A percentile compares a stretch with the other conserved stretches of the same genome.
These are phyloP conservation scores for Pluvianellus socialis DNA, from an alignment of 2,113 vertebrate species.

Conservation along the genomic window DNA sequence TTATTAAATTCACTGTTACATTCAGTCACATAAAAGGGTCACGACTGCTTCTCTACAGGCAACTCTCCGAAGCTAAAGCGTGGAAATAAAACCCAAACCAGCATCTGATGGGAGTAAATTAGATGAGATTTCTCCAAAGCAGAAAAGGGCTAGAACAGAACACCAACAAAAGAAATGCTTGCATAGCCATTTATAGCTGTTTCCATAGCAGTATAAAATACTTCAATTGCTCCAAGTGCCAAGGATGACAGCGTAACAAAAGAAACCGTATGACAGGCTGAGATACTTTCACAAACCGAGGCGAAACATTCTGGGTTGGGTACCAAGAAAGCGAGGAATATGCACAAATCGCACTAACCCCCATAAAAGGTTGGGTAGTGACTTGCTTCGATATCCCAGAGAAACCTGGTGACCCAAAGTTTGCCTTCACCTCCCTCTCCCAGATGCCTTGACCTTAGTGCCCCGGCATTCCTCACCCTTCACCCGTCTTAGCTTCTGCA, in stretches of 20 bases:
- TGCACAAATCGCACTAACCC: not conserved
- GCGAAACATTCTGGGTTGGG: not conserved
- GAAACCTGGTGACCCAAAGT: not conserved
- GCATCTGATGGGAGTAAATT: not conserved
- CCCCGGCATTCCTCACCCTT: rapidly evolving
- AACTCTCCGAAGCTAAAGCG: not conserved
- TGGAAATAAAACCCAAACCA: slow-evolving; percentile 18
- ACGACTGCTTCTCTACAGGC: not conserved
- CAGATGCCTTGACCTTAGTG: not conserved
- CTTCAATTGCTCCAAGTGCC: slow-evolving; percentile 25
- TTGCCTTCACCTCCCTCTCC: not conserved
- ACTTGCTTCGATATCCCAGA: not conserved
- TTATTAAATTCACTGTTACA: not conserved
- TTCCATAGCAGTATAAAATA: slow-evolving; percentile 50
- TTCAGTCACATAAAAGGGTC: not conserved
- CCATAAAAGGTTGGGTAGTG: not conserved
- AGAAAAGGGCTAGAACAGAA: slow-evolving; percentile 22
- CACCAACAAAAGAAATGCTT: slow-evolving; percentile 39
- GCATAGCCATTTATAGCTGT: slow-evolving; percentile 55
- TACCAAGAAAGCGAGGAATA: not conserved
- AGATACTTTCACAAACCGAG: not conserved
- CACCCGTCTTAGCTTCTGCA: rapidly evolving
- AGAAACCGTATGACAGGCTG: not conserved
- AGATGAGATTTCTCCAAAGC: slow-evolving; percentile 24
- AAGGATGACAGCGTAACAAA: slow-evolving; percentile 22